Evolutionary conservation across 2,113 vertebrate genomes (phyloP).

Genomic region (Calidris pugnax): DNA sequence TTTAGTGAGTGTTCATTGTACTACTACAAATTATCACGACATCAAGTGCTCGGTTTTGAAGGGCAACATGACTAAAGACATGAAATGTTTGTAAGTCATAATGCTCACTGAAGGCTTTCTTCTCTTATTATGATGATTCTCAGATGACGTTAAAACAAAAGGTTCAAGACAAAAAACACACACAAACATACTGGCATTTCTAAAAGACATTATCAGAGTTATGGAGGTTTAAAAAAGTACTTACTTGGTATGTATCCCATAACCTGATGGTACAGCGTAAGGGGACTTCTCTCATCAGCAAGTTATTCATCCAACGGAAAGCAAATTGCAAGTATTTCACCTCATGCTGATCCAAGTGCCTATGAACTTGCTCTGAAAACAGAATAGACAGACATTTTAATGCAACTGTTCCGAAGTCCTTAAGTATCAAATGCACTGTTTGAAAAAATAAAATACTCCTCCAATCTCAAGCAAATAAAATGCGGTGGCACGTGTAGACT

Average conservation of each 20-base stretch:
- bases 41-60: not conserved
- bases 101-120: not conserved
- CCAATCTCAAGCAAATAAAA: not conserved
- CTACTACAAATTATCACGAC: not conserved
- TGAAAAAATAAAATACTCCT: not conserved
- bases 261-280: conserved; percentile 90
- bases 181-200: not conserved
- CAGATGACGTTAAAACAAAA: not conserved
- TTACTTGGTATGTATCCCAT: conserved; percentile 97
- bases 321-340: conserved; percentile 96
- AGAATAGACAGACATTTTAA: conserved; percentile 43
- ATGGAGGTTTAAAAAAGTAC: not conserved
- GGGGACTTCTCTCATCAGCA: conserved; percentile 94
- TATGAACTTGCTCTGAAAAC: conserved; percentile 86
- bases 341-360: conserved; percentile 92
- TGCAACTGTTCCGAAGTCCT: not conserved
- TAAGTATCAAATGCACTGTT: not conserved
- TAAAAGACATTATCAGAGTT: not conserved
- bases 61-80: not conserved
- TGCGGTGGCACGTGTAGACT: not conserved
- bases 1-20: not conserved
- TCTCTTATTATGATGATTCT: not conserved
- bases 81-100: not conserved
- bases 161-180: not conserved
- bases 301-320: conserved; percentile 99